Base-by-base conservation (phyloP, 2,113 vertebrate genomes). In the Tenebrosternarchus preto region DNA sequence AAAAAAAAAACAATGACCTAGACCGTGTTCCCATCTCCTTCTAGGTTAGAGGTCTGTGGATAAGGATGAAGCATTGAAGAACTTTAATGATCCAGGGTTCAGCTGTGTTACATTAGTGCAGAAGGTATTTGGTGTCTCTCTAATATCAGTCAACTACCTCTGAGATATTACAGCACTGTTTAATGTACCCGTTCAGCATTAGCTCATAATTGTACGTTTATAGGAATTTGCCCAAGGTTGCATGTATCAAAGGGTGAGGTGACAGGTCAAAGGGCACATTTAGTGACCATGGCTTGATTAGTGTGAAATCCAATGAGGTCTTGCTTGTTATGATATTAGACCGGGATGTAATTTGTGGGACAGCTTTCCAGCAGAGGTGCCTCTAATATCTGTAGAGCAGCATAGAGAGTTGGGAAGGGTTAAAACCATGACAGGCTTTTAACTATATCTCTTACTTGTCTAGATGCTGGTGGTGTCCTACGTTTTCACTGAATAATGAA, bases 61-160 rank as follows among this genome's bases (percentile, higher is more conserved):
- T 68, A 55, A 81, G 68, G 57, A 24, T 50, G 50, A 75, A 63
- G 53, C 31, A 16, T 24, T 46, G 22, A 56, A 67, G 74, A 68
- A 31, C 71, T 59, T 56, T 55, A 59, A n/a, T 29, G 50, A 25
- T 31, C 66, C 71, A 66, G 56, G 50, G 74, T 81, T 64, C 72
- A 59, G 73, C 55, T 78, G 22, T 70, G 61, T 24, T 39, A 72
- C 16, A 46, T 22, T 39, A 80, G 60, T 31, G 12, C 33, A 25
- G n/a, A 27, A 72, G 39, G 16, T 19, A 5, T 22, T 31, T 50
- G 61, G 36, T 17, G 24, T 70, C 46, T 60, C 19, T 1, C 15
- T 22, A 31, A 61, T 63, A 5, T 71, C 69, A 24, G 4, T 9
- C 39, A 43, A 63, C 43, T n/a, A 71, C 71, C 46, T 33, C 11